Evolutionary conservation across 2,888 invertebrate genomes (phyloP).

Genomic region (Crioceris asparagi): DNA sequence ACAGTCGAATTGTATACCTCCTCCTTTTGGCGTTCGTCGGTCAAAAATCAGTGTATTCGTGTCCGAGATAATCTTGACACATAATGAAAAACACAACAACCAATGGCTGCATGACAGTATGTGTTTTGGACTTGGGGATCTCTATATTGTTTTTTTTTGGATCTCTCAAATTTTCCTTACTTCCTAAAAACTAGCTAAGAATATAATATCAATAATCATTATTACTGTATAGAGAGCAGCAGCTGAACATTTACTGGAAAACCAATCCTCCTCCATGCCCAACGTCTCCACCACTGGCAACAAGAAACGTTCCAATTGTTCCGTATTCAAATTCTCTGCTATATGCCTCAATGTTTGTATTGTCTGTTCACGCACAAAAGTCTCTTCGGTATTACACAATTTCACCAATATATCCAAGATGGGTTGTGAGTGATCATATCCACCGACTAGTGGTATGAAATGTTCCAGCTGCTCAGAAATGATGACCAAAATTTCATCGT

Average conservation of each 20-base stretch:
- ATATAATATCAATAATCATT: no score
- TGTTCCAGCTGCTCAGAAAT: slow-evolving; percentile 29
- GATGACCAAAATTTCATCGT: slow-evolving; percentile 29
- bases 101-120: no score
- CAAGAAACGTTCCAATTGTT: slow-evolving; percentile 24
- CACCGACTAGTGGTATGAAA: slow-evolving; percentile 31
- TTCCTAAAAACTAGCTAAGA: no score
- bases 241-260: slow-evolving; percentile 28
- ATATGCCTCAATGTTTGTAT: slow-evolving; percentile 27
- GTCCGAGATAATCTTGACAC: no score
- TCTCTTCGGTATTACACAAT: slow-evolving; percentile 31
- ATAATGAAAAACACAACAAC: no score
- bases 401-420: slow-evolving; percentile 29
- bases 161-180: no score
- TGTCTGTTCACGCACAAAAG: slow-evolving; percentile 27
- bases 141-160: no score
- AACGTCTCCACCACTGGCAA: slow-evolving; percentile 25
- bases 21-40: no score
- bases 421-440: slow-evolving; percentile 24
- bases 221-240: slow-evolving; percentile 25
- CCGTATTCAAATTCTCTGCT: slow-evolving; percentile 20
- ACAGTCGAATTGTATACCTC: no score
- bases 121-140: no score
- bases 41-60: no score
- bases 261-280: slow-evolving; percentile 26